Evolutionary conservation across 2,113 vertebrate species (phyloP).

Genomic region (Chaetodon auriga): DNA sequence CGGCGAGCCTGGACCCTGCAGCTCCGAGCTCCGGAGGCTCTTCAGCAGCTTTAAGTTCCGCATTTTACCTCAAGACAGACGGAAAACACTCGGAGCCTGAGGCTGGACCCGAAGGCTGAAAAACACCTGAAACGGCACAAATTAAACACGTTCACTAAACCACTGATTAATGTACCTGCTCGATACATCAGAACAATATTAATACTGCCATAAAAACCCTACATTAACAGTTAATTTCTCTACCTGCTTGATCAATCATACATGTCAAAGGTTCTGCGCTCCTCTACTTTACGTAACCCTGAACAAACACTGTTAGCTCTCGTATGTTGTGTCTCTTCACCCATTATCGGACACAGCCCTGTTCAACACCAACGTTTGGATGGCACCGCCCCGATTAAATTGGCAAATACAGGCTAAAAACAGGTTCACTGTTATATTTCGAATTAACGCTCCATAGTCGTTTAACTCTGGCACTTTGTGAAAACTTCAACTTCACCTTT

Average conservation of each 20-base stretch:
- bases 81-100: not conserved
- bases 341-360: slow-evolving; percentile 8
- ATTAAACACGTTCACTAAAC: not conserved
- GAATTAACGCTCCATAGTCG: not conserved
- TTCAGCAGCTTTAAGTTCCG: slow-evolving; percentile 91
- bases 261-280: too few species aligned
- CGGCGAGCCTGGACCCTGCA: slow-evolving; percentile 82
- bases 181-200: not conserved
- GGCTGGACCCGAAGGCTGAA: slow-evolving; percentile 3
- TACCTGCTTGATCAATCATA: too few species aligned
- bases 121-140: slow-evolving; percentile 8
- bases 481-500: not conserved
- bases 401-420: not conserved
- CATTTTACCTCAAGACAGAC: slow-evolving; percentile 80
- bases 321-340: not conserved
- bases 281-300: not conserved
- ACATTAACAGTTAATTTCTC: too few species aligned
- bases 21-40: slow-evolving; percentile 74
- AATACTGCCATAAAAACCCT: not conserved
- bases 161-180: not conserved
- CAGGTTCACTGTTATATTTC: not conserved
- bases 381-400: not conserved
- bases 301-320: not conserved
- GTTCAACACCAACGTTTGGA: not conserved
- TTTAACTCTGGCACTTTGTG: not conserved